These are phyloP conservation scores for Euura saliciscinereae DNA, from an alignment of 1,140 invertebrate species.

Conservation along the genomic window DNA sequence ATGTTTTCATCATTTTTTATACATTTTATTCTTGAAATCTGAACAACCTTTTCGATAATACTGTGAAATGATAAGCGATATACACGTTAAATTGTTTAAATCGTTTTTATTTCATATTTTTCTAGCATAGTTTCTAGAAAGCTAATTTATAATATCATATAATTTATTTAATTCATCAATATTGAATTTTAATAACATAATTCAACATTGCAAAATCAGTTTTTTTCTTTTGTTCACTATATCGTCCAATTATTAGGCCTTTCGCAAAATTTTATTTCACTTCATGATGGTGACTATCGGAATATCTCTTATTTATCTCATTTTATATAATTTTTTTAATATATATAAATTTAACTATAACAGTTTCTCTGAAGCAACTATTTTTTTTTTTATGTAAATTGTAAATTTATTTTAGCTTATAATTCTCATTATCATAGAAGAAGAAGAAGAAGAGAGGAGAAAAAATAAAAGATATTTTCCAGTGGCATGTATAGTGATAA, in stretches of 20 bases:
- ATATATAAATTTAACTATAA: too few relatives aligned
- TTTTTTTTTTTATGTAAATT: too few relatives aligned
- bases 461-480: too few relatives aligned
- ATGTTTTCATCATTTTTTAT: not conserved
- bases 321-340: too few relatives aligned
- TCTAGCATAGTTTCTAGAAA: not conserved
- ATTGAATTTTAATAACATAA: not conserved
- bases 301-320: too few relatives aligned
- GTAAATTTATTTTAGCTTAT: too few relatives aligned
- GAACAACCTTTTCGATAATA: slow-evolving; percentile 12
- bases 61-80: not conserved
- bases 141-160: not conserved
- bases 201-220: not conserved
- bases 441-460: too few relatives aligned
- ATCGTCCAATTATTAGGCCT: not conserved
- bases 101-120: not conserved
- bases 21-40: not conserved
- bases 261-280: not conserved
- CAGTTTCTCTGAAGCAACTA: too few relatives aligned
- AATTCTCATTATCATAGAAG: too few relatives aligned
- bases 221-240: not conserved
- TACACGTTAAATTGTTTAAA: not conserved
- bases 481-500: too few relatives aligned
- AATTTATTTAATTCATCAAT: too few relatives aligned
- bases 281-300: too few relatives aligned